Conservation (phyloP, 2,888 invertebrate species). For the Malthinus flaveolus region DNA sequence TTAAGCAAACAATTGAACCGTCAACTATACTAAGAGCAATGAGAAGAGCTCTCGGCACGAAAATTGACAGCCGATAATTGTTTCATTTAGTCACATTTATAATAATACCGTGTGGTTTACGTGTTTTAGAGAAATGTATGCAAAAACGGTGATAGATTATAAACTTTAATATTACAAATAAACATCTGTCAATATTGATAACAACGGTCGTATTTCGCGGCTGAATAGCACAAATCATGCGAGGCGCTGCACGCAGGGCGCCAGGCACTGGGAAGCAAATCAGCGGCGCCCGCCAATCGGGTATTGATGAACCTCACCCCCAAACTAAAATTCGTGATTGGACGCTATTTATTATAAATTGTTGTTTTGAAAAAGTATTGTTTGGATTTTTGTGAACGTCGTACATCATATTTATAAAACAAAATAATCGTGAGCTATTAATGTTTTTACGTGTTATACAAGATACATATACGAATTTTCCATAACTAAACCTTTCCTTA, state of each 20-base stretch:
- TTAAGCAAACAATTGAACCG: no score
- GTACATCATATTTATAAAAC: constrained; percentile 14
- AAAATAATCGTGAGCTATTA: constrained; percentile 15
- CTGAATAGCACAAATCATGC: constrained; percentile 44
- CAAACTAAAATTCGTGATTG: constrained; percentile 38
- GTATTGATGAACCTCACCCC: constrained; percentile 37
- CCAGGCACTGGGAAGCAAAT: constrained; percentile 44
- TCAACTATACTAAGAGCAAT: no score
- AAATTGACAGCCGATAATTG: no score
- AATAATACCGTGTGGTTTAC: constrained; percentile 11
- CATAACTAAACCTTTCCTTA: no score
- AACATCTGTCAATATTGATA: constrained; percentile 40
- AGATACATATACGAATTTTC: not conserved
- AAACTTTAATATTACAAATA: constrained; percentile 31
- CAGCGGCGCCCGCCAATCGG: constrained; percentile 40
- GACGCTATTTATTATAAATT: constrained; percentile 43
- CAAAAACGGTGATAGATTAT: constrained; percentile 26
- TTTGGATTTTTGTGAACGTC: constrained; percentile 16
- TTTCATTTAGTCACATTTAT: no score
- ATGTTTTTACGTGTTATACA: constrained; percentile 4
- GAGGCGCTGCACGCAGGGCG: constrained; percentile 41
- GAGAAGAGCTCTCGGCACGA: no score
- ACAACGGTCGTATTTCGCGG: constrained; percentile 37
- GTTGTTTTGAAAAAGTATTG: constrained; percentile 29
- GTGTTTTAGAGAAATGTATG: constrained; percentile 21